Evolutionary conservation across 2,888 invertebrate species (phyloP).

Genomic region (Orchestes rusci): DNA sequence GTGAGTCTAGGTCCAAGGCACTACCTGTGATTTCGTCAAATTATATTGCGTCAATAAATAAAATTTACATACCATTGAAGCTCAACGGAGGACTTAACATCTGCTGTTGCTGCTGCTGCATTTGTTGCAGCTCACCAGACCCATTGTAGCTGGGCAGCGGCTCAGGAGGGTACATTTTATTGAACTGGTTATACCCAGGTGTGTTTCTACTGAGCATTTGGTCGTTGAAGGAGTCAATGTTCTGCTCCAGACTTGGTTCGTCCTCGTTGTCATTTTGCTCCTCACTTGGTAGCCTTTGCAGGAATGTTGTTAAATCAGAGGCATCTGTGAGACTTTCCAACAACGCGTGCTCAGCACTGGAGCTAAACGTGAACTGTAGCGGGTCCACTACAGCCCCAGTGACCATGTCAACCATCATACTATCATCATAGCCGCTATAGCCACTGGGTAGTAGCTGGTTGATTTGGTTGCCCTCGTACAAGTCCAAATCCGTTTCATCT

Average conservation of each 20-base stretch:
- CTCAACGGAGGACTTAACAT: constrained; percentile 46
- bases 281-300: constrained; percentile 60
- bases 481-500: constrained; percentile 72
- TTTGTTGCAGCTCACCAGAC: constrained; percentile 44
- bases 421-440: constrained; percentile 53
- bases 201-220: constrained; percentile 52
- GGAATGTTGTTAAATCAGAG: constrained; percentile 67
- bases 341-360: constrained; percentile 67
- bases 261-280: constrained; percentile 57
- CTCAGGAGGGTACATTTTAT: constrained; percentile 42
- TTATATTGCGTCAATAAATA: not conserved
- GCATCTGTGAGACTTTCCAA: constrained; percentile 73
- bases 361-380: constrained; percentile 73
- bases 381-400: constrained; percentile 53
- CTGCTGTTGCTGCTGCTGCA: constrained; percentile 62
- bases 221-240: constrained; percentile 68
- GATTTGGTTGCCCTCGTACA: constrained; percentile 63
- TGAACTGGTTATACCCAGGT: constrained; percentile 37
- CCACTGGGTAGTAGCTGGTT: constrained; percentile 53
- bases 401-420: constrained; percentile 61
- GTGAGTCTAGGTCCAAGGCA: constrained; percentile 61
- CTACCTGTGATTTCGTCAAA: constrained; percentile 52
- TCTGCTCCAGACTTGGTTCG: constrained; percentile 52
- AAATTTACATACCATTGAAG: constrained; percentile 16
- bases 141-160: constrained; percentile 39